Evolutionary conservation across 2,888 invertebrate genomes (phyloP).

Genomic region (Pyralis farinalis): DNA sequence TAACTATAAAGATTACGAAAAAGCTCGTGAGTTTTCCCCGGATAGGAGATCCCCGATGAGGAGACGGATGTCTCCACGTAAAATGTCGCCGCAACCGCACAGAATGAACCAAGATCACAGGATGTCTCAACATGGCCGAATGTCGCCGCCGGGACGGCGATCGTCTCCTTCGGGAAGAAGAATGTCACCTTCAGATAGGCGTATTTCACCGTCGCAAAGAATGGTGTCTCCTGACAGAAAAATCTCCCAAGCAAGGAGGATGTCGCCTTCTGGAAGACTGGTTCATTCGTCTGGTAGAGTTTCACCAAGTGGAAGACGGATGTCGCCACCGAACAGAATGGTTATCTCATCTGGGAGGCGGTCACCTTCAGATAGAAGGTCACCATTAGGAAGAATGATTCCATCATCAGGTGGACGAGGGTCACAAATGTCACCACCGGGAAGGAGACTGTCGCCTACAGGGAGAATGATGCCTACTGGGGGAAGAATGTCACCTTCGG

Average conservation of each 20-base stretch:
- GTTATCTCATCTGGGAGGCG: neutral
- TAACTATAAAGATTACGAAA: constrained; percentile 18
- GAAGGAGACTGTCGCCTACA: constrained; percentile 10
- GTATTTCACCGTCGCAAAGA: constrained; percentile 12
- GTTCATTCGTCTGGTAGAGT: constrained; percentile 22
- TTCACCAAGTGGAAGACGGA: constrained; percentile 4
- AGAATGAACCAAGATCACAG: neutral
- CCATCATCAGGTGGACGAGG: neutral
- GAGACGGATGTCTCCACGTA: constrained; percentile 2
- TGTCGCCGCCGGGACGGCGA: constrained; percentile 11
- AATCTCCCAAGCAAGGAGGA: neutral
- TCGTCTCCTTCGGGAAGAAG: constrained; percentile 22
- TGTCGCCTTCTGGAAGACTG: constrained; percentile 1
- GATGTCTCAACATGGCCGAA: neutral
- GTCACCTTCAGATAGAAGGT: neutral
- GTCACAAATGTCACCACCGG: constrained; percentile 2
- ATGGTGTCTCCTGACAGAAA: constrained; percentile 18
- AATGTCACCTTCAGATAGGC: neutral
- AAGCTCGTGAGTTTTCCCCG: constrained; percentile 4
- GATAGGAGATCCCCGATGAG: neutral
- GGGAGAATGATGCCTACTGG: constrained; percentile 11
- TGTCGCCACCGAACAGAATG: constrained; percentile 12
- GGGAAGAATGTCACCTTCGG: constrained; percentile 10
- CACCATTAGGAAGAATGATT: neutral
- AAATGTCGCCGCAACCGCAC: neutral